Conservation (phyloP, 2,888 invertebrate genomes). For the Thereva nobilitata region DNA sequence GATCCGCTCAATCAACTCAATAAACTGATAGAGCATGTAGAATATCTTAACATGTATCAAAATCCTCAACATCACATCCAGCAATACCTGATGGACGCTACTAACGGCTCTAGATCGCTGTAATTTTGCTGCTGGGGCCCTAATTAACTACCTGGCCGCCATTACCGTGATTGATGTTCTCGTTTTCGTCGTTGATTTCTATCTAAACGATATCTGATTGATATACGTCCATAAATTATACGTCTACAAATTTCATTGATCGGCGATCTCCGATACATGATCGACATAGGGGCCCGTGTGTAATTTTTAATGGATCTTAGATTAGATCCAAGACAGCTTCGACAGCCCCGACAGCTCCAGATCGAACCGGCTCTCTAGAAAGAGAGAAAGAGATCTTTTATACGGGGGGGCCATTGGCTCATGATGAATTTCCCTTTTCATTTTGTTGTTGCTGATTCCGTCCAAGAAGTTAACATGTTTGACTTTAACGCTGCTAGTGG, state of each 20-base stretch:
- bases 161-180: conserved; percentile 40
- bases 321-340: conserved; percentile 15
- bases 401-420: conserved; percentile 12
- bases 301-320: conserved; percentile 33
- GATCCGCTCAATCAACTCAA: conserved; percentile 14
- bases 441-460: neutral
- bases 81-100: conserved; percentile 14
- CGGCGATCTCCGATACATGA: conserved; percentile 32
- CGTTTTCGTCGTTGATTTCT: conserved; percentile 35
- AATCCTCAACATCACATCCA: neutral
- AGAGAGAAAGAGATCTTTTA: neutral
- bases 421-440: conserved; percentile 13
- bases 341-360: neutral
- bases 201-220: conserved; percentile 39
- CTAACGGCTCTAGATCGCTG: conserved; percentile 23
- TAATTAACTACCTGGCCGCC: conserved; percentile 40
- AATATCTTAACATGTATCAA: neutral
- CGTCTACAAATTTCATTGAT: conserved; percentile 42
- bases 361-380: no score
- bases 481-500: conserved; percentile 1
- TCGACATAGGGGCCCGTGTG: conserved; percentile 38
- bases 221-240: conserved; percentile 41
- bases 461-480: conserved; percentile 17
- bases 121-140: conserved; percentile 31
- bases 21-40: conserved; percentile 25